Base-by-base conservation (phyloP, 2,797 vertebrate species). In the Clarias laeviceps region DNA sequence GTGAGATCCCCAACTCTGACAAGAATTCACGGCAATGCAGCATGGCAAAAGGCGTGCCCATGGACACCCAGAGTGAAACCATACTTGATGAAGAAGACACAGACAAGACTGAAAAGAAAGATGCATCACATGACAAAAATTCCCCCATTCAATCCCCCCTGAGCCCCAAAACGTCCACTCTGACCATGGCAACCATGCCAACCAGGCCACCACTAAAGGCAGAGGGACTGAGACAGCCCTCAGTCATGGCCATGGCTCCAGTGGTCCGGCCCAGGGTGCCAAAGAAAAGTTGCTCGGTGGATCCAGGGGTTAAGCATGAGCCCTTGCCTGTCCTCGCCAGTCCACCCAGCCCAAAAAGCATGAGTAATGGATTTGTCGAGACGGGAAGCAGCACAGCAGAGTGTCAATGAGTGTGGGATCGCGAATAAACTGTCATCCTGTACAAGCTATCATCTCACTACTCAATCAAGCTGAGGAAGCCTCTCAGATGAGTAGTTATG, bases 331-430 rank as follows among this genome's bases (percentile, higher is more conserved):
- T 68, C 0, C 50, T 85, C 62, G 64, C 90, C 82, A 88, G 89
- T 0, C 92, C 93, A 18, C 88, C 91, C 0, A 94, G 91, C 82
- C 94, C 95, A 34, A 93, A 86, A 83, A 93, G 86, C 87, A 92
- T 95, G 82, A 94, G 93, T 88, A 96, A 96, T 12, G 95, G 94
- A 76, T 94, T 95, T 79, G 88, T 87, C n/a, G 95, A 94, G 86
- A 88, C 93, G 3, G 70, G 77, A 74, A 90, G 81, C 84, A 93
- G 92, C 90, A 88, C 88, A 1, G 4, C 93, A 80, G 92, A 90
- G 89, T 93, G 93, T 89, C 92, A 94, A 90, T 95, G 91, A 95
- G 84, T 74, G 68, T 77, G 8, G 37, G 65, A 61, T 79, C 72
- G 1, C n/a, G 11, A 81, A 81, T 32, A 4, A 32, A 54, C 72